Conservation (phyloP, 2,797 vertebrate genomes). For the Forpus xanthops region DNA sequence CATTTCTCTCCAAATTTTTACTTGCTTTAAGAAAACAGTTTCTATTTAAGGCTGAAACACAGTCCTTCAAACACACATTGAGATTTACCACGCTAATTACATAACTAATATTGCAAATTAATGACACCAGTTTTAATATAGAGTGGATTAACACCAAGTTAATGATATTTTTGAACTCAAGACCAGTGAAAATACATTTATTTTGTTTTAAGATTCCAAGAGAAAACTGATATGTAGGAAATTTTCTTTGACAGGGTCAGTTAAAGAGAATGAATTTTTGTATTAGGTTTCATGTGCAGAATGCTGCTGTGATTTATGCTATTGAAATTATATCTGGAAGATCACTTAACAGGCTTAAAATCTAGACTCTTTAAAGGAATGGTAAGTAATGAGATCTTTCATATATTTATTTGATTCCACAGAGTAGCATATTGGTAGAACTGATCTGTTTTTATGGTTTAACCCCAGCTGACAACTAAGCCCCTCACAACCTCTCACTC, state of each 20-base stretch:
- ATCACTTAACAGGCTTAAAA: not conserved
- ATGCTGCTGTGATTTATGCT: not conserved
- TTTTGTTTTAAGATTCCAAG: not conserved
- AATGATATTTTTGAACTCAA: constrained; percentile 1
- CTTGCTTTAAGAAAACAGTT: not conserved
- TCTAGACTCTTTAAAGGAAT: not conserved
- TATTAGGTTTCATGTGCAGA: not conserved
- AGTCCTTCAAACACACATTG: not conserved
- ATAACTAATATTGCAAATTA: not conserved
- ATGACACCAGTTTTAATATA: not conserved
- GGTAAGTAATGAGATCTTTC: not conserved
- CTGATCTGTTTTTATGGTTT: not conserved
- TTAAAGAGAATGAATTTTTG: not conserved
- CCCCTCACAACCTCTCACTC: not conserved
- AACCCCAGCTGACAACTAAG: not conserved
- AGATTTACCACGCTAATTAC: not conserved
- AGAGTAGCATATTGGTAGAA: not conserved
- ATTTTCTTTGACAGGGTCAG: not conserved
- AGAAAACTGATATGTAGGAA: not conserved
- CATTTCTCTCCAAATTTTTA: not conserved
- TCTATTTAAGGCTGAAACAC: not conserved
- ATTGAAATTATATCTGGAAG: not conserved
- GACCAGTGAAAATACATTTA: not conserved
- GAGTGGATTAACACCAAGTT: not conserved
- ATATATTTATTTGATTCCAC: not conserved